Percentiles rank a stretch among this genome's conserved stretches.
Evolutionary conservation across 1,140 invertebrate species (phyloP).

Genomic region (Drosophila burlai): DNA sequence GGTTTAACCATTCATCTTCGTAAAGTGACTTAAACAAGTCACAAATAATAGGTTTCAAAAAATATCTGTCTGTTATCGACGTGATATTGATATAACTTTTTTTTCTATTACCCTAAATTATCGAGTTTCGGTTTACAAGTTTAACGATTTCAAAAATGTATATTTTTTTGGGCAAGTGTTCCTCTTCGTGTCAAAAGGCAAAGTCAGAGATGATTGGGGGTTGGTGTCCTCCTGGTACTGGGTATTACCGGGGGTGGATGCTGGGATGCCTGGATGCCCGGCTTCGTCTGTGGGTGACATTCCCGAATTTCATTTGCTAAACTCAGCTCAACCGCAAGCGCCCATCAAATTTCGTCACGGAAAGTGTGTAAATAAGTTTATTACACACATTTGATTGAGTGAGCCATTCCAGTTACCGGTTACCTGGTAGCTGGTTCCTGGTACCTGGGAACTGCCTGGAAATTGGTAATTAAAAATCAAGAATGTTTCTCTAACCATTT

Average conservation of each 20-base stretch:
- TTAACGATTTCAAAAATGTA: neutral
- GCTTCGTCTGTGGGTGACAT: constrained; percentile 70
- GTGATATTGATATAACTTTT: too few relatives aligned
- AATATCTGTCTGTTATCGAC: too few relatives aligned
- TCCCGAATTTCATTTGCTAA: constrained; percentile 72
- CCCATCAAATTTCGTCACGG: constrained; percentile 72
- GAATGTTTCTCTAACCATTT: constrained; percentile 50
- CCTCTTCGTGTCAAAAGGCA: constrained; percentile 70
- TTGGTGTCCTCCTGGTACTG: constrained; percentile 7
- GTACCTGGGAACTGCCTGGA: constrained; percentile 50
- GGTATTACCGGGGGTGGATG: constrained; percentile 20
- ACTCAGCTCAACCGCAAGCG: constrained; percentile 45
- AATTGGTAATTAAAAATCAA: constrained; percentile 67
- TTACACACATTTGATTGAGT: constrained; percentile 76
- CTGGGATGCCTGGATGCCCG: constrained; percentile 38
- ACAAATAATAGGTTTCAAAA: too few relatives aligned
- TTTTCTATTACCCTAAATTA: too few relatives aligned
- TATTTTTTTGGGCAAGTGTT: constrained; percentile 19
- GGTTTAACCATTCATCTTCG: neutral
- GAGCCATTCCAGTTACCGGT: neutral
- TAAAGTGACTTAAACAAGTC: too few relatives aligned
- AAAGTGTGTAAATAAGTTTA: constrained; percentile 81
- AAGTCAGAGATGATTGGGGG: constrained; percentile 56
- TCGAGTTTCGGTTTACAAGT: neutral
- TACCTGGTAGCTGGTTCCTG: neutral